Percentiles rank a stretch among this genome's conserved stretches.
phyloP scores from a whole-genome alignment of 1,140 invertebrate species.

The Zaprionus vittiger region DNA sequence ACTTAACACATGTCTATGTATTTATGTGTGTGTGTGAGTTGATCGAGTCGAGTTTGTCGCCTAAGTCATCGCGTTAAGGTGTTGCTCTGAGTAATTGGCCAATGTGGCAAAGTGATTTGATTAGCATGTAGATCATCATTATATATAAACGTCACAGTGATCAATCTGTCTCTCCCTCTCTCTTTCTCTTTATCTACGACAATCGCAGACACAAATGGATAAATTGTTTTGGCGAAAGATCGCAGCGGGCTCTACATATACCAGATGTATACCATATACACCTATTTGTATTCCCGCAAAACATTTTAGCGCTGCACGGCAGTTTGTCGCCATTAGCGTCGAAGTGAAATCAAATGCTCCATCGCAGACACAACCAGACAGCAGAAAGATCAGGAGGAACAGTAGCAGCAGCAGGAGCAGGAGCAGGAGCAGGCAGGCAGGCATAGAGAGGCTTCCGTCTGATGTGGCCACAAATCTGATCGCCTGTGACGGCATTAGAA shows the following conservation, averaged over 20 bases:
- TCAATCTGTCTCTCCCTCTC: conserved; percentile 14
- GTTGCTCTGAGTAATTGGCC: conserved; percentile 74
- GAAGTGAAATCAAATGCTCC: conserved; percentile 72
- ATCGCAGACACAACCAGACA: conserved; percentile 36
- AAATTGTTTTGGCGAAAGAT: conserved; percentile 64
- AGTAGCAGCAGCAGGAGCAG: conserved; percentile 1
- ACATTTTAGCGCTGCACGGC: conserved; percentile 80
- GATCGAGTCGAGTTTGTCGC: conserved; percentile 64
- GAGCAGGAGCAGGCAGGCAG: neutral
- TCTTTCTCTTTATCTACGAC: neutral
- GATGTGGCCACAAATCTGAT: conserved; percentile 61
- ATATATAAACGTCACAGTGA: conserved; percentile 33
- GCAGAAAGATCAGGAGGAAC: neutral
- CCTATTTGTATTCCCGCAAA: conserved; percentile 34
- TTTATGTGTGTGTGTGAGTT: conserved; percentile 13
- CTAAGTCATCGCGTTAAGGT: conserved; percentile 74
- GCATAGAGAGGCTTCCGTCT: conserved; percentile 24
- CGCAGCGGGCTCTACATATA: conserved; percentile 42
- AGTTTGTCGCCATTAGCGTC: conserved; percentile 83
- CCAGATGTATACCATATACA: conserved; percentile 21
- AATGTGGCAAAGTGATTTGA: conserved; percentile 71
- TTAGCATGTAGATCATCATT: conserved; percentile 77
- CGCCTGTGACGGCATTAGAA: conserved; percentile 79
- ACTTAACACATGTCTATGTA: conserved; percentile 49
- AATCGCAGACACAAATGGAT: conserved; percentile 60